Base-by-base conservation (phyloP, 1,140 invertebrate genomes). In the Zaprionus davidi region DNA sequence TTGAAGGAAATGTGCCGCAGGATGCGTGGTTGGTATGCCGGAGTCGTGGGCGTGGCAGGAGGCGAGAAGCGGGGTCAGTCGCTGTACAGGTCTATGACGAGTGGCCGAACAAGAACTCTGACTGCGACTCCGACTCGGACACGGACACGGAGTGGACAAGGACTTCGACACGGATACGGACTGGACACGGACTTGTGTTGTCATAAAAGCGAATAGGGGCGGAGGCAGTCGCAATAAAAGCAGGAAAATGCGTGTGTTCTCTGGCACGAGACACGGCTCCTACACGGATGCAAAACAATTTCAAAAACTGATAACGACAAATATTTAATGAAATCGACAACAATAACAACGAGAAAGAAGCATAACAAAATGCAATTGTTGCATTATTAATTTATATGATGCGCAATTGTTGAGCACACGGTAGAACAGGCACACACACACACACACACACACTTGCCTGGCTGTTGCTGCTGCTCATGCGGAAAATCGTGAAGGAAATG, bases 371-470 rank as follows among this genome's bases (percentile, higher is more conserved):
- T 90, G 82, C 85, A 90, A 90, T 90, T 90, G 86, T 82, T 90
- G 85, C 85, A 90, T 90, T 90, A 90, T 90, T 90, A 90, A 90
- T 88, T 88, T 88, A 90, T 90, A 90, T 90, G 90, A 90, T 90
- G 79, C 85, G 82, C 86, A 90, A 90, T 90, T 90, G 86, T 75
- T 82, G 81, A 70, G 58, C 65, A 20, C 12, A 53, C 41, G 41
- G 41, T 46, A 46, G 41, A 46, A 46, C 41, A 46, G 6, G n/a
- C 56, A 63, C 57, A 44, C 71, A 34, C 26, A 49, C 24, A 53
- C 44, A 58, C 34, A 34, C 71, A 34, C 26, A 49, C 24, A 53
- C 44, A 58, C 34, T 26, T 31, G 55, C 55, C 59, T 22, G 46
- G 56, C 36, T 36, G 51, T 46, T 57, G 41, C 41, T 57, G 69